Evolutionary conservation across 2,113 vertebrate genomes (phyloP).

Genomic region (Stigmatopora nigra): DNA sequence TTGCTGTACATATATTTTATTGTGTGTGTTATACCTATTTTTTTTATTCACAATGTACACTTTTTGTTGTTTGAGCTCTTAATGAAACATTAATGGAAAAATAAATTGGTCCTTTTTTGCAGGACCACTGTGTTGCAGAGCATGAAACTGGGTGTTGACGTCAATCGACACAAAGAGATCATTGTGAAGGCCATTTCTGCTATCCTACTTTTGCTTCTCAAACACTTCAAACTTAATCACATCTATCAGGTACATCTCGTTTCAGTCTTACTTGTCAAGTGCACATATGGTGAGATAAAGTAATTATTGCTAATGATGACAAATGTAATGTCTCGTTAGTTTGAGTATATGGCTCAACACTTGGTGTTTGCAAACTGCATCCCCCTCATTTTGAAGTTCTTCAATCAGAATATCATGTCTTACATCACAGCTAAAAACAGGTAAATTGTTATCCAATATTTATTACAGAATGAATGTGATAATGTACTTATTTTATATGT

Average conservation of each 20-base stretch:
- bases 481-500: not conserved
- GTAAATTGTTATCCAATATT: slow-evolving; percentile 52
- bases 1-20: not conserved
- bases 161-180: slow-evolving; percentile 97
- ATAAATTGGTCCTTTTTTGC: slow-evolving; percentile 11
- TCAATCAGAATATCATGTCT: slow-evolving; percentile 99
- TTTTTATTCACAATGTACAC: no score
- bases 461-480: not conserved
- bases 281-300: not conserved
- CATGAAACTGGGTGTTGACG: slow-evolving; percentile 97
- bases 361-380: slow-evolving; percentile 98
- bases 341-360: slow-evolving; percentile 98
- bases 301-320: not conserved
- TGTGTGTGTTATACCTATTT: no score
- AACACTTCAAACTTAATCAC: slow-evolving; percentile 97
- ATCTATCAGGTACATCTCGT: slow-evolving; percentile 81
- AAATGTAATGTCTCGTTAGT: slow-evolving; percentile 60
- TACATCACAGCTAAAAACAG: slow-evolving; percentile 99
- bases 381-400: slow-evolving; percentile 97
- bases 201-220: slow-evolving; percentile 87
- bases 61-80: not conserved
- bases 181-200: slow-evolving; percentile 97
- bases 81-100: not conserved
- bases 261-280: not conserved
- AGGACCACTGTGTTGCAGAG: slow-evolving; percentile 96